Base-by-base conservation (phyloP, 2,113 vertebrate species). In the Ceyx cyanopectus region DNA sequence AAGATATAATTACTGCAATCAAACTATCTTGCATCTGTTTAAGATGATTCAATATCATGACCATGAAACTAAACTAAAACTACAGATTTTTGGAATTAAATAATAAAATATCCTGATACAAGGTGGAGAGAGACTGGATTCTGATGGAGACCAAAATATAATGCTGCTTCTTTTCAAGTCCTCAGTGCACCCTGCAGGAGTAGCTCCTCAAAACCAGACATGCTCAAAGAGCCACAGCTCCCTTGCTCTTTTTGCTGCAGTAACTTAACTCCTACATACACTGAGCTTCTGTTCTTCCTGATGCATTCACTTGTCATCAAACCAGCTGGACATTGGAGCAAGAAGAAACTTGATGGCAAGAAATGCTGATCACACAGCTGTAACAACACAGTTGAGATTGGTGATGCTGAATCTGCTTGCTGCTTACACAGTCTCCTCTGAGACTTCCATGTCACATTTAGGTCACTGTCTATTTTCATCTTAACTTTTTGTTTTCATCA, bases 341-440 rank as follows among this genome's bases (percentile, higher is more conserved):
- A 73, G 81, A 68, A 87, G 48, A 12, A 82, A 69, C 17, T 40
- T 0, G 0, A 54, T 32, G 20, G n/a, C 30, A 72, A 56, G 77
- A 67, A 51, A 8, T 0, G 1, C 40, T 65, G 26, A 75, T 67
- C 40, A 40, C 29, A 56, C 20, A 84, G 14, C 69, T 46, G 17
- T 68, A 79, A 34, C 54, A 65, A 41, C 34, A 29, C 13, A 23
- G 32, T 10, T 73, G 34, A 27, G 22, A 50, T 2, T 5, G 8
- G 15, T 21, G 23, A 81, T 72, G 63, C 72, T 70, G 40, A 80
- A 77, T 37, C 19, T 66, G 24, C n/a, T 40, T 62, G 43, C 30
- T 62, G 26, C 4, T 4, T 46, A 79, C 11, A 7, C 22, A 58
- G 62, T 29, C 26, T 89, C 48, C 56, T 58, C 16, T 0, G 0